A percentile compares a stretch with the other conserved stretches of the same genome.
phyloP scores from a whole-genome alignment of 2,888 invertebrate species.

The Crepidodera aurea region DNA sequence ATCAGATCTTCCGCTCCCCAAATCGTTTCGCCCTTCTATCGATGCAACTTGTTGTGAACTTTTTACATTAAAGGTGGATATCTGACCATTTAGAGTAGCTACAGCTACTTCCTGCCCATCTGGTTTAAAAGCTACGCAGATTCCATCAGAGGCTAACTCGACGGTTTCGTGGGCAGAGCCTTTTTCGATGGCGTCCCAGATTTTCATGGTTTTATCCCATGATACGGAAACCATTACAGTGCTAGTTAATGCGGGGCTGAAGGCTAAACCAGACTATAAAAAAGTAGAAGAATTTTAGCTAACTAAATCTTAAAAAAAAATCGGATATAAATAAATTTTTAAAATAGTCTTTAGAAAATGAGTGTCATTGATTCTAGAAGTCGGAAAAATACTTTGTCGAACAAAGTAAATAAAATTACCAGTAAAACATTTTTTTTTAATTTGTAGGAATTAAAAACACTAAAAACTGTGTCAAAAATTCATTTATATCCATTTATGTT shows the following conservation, averaged over 20 bases:
- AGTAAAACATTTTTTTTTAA: too few species aligned
- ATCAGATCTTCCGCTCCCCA: constrained; percentile 84
- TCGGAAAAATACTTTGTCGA: too few species aligned
- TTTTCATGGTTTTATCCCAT: constrained; percentile 91
- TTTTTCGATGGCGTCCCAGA: constrained; percentile 92
- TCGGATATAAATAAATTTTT: too few species aligned
- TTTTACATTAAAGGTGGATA: constrained; percentile 80
- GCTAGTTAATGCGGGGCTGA: constrained; percentile 77
- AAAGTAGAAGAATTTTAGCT: not conserved
- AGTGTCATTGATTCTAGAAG: too few species aligned
- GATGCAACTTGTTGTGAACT: constrained; percentile 75
- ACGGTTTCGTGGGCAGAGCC: constrained; percentile 85
- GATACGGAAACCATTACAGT: constrained; percentile 85
- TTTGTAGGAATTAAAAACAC: too few species aligned
- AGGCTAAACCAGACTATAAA: constrained; percentile 69
- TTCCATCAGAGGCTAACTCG: constrained; percentile 78
- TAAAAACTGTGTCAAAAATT: too few species aligned
- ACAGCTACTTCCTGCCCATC: constrained; percentile 94
- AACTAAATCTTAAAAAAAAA: too few species aligned
- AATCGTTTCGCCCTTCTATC: constrained; percentile 90
- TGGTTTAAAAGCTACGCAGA: constrained; percentile 86
- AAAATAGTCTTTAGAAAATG: too few species aligned
- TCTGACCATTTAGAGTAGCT: constrained; percentile 87
- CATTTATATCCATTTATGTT: too few species aligned
- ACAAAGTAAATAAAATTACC: too few species aligned